Conservation (phyloP, 2,888 invertebrate genomes). For the Apeira syringaria region DNA sequence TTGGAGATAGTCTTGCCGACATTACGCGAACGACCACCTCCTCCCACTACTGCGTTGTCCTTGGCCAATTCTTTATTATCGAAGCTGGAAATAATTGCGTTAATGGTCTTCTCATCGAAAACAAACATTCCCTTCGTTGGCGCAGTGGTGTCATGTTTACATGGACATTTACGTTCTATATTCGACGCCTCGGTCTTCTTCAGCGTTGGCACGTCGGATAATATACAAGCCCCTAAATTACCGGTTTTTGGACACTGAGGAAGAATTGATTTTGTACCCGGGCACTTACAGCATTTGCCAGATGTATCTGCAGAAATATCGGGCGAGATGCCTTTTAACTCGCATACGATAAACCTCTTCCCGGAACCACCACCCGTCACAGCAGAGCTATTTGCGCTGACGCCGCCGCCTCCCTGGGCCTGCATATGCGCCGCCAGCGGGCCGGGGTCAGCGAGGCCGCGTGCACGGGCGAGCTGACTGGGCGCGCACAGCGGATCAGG, state of each 20-base stretch:
- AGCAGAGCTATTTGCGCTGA: conserved; percentile 38
- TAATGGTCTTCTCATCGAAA: conserved; percentile 54
- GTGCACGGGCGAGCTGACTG: conserved; percentile 73
- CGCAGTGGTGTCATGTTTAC: no score
- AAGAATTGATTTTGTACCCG: conserved; percentile 30
- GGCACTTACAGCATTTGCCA: conserved; percentile 72
- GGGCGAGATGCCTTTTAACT: conserved; percentile 65
- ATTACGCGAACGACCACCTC: conserved; percentile 46
- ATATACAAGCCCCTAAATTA: conserved; percentile 31
- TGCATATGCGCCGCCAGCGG: conserved; percentile 57
- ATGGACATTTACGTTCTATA: no score
- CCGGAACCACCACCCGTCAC: conserved; percentile 46
- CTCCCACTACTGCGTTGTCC: conserved; percentile 37
- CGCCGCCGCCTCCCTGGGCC: conserved; percentile 44
- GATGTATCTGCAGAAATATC: conserved; percentile 44
- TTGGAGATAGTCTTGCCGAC: conserved; percentile 36
- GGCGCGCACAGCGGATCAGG: conserved; percentile 83
- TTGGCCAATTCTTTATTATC: conserved; percentile 46
- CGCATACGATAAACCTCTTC: conserved; percentile 74
- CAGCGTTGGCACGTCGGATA: conserved; percentile 18
- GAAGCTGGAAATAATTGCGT: conserved; percentile 50
- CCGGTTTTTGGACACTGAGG: conserved; percentile 20
- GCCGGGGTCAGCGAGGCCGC: conserved; percentile 66
- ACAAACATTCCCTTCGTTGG: conserved; percentile 41
- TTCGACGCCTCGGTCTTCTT: conserved; percentile 15